A percentile compares a stretch with the other conserved stretches of the same genome.
These are phyloP conservation scores for Trichogramma pretiosum DNA, from an alignment of 1,140 invertebrate species.

Conservation along the genomic window DNA sequence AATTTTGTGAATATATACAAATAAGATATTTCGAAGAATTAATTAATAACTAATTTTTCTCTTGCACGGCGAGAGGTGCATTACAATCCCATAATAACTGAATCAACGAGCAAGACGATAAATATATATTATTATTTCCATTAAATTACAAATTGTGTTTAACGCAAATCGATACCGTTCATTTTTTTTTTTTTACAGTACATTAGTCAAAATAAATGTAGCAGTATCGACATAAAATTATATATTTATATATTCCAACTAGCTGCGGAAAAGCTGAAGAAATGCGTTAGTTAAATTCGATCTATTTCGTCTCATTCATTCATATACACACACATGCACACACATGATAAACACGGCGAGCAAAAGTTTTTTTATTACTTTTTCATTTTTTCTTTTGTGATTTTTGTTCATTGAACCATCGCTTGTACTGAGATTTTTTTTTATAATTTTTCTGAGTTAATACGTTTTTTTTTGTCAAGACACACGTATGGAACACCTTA, in stretches of 20 bases:
- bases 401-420: constrained; percentile 1
- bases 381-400: background rate
- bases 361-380: too few relatives aligned
- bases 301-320: background rate
- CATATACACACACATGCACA: too few relatives aligned
- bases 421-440: background rate
- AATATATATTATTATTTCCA: too few relatives aligned
- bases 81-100: constrained; percentile 43
- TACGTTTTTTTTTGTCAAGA: constrained; percentile 1
- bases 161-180: too few relatives aligned
- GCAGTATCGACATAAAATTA: too few relatives aligned
- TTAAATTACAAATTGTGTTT: too few relatives aligned
- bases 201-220: too few relatives aligned
- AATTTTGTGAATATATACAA: constrained; percentile 45
- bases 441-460: background rate
- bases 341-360: too few relatives aligned
- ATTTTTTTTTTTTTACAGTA: too few relatives aligned
- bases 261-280: constrained; percentile 1
- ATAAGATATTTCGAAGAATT: constrained; percentile 36
- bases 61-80: too few relatives aligned
- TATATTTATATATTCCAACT: too few relatives aligned
- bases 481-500: background rate
- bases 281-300: constrained; percentile 5
- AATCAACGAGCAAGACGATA: too few relatives aligned
- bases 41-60: constrained; percentile 43